phyloP scores from a whole-genome alignment of 2,888 invertebrate species.

The Drosophila subquinaria region DNA sequence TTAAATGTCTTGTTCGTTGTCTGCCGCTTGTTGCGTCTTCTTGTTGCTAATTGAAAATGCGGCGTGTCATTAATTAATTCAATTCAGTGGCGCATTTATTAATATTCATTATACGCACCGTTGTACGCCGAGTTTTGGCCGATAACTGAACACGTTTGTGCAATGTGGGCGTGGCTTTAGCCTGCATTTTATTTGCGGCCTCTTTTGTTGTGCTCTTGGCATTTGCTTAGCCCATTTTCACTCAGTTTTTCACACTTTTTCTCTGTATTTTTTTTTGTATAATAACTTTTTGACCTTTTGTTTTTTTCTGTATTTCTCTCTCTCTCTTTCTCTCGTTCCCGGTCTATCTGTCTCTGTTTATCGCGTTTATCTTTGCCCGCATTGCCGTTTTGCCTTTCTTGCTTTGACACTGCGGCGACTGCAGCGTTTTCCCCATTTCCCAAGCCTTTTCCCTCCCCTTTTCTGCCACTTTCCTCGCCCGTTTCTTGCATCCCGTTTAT shows the following conservation, averaged over 20 bases:
- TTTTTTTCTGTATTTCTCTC: conserved; percentile 35
- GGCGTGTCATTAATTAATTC: conserved; percentile 67
- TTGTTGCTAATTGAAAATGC: conserved; percentile 65
- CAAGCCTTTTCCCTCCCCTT: conserved; percentile 1
- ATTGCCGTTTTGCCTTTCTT: conserved; percentile 65
- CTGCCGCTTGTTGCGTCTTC: conserved; percentile 28
- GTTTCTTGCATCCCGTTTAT: conserved; percentile 9
- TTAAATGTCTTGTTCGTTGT: conserved; percentile 56
- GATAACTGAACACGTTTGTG: not conserved
- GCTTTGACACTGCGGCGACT: conserved; percentile 72
- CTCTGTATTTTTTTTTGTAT: conserved; percentile 4
- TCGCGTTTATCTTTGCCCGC: conserved; percentile 69
- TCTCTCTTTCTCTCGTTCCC: conserved; percentile 22
- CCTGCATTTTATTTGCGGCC: conserved; percentile 58
- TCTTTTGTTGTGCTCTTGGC: conserved; percentile 58
- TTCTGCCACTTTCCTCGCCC: not conserved
- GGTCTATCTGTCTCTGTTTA: conserved; percentile 12
- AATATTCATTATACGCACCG: conserved; percentile 75
- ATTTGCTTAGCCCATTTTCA: conserved; percentile 69
- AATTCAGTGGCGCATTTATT: conserved; percentile 69
- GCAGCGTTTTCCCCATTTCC: conserved; percentile 45
- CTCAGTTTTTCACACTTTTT: conserved; percentile 38
- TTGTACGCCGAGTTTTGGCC: conserved; percentile 35
- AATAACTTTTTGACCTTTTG: conserved; percentile 72
- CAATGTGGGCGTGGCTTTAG: conserved; percentile 40